Evolutionary conservation across 2,113 vertebrate species (phyloP).

Genomic region (Gymnarchus niloticus): DNA sequence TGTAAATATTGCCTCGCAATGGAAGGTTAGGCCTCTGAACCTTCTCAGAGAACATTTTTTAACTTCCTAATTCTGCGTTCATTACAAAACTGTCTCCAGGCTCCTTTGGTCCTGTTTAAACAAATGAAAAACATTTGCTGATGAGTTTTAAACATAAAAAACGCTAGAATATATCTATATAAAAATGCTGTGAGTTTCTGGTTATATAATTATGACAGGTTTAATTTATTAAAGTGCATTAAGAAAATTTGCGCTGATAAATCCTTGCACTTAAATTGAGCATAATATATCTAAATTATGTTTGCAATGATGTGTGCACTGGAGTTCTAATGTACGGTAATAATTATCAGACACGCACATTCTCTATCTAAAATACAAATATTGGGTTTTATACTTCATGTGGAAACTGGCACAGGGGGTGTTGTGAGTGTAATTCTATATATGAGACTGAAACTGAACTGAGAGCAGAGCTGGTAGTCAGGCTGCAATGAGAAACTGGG

Average conservation of each 20-base stretch:
- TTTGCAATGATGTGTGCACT: neutral
- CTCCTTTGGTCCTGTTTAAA: conserved; percentile 34
- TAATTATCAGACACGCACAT: neutral
- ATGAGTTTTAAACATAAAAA: conserved; percentile 35
- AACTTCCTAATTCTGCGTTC: conserved; percentile 47
- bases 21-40: conserved; percentile 64
- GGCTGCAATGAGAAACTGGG: conserved; percentile 55
- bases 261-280: neutral
- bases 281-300: neutral
- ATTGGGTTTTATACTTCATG: neutral
- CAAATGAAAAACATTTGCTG: conserved; percentile 23
- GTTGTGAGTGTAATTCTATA: neutral
- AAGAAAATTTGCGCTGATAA: conserved; percentile 7
- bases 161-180: neutral
- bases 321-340: neutral
- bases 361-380: neutral
- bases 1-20: conserved; percentile 68
- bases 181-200: neutral
- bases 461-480: neutral
- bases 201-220: neutral
- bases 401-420: neutral
- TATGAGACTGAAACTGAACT: neutral
- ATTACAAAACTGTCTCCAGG: neutral
- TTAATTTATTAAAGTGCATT: neutral
- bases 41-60: conserved; percentile 63